Conservation (phyloP, 2,888 invertebrate species). For the Amphipyra berbera region DNA sequence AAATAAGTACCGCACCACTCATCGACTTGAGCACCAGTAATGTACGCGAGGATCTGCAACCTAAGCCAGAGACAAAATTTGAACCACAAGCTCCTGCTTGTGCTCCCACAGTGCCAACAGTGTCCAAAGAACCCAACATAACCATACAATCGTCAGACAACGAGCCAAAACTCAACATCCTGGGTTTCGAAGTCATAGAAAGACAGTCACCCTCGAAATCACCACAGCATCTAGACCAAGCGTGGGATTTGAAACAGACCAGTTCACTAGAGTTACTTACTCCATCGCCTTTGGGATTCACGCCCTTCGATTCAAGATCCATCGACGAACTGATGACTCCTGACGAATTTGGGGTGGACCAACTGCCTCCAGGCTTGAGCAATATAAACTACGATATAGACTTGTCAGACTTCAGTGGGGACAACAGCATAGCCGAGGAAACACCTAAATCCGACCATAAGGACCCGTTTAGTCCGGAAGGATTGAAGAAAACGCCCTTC, state of each 20-base stretch:
- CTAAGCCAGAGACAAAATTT: slow-evolving; percentile 28
- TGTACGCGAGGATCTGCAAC: slow-evolving; percentile 37
- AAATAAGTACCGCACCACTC: slow-evolving; percentile 71
- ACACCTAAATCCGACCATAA: slow-evolving; percentile 77
- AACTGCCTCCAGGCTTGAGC: slow-evolving; percentile 90
- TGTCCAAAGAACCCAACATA: slow-evolving; percentile 42
- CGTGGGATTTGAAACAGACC: slow-evolving; percentile 78
- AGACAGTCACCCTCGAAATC: slow-evolving; percentile 77
- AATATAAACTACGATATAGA: slow-evolving; percentile 94
- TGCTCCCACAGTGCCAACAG: slow-evolving; percentile 5
- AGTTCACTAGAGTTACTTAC: slow-evolving; percentile 89
- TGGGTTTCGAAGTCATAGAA: slow-evolving; percentile 77
- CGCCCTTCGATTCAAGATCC: slow-evolving; percentile 90
- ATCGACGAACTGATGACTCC: slow-evolving; percentile 90
- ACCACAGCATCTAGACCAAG: slow-evolving; percentile 72
- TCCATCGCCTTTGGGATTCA: slow-evolving; percentile 89
- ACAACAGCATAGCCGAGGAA: slow-evolving; percentile 92
- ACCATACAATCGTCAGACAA: slow-evolving; percentile 52
- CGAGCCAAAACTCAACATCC: slow-evolving; percentile 74
- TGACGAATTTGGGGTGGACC: slow-evolving; percentile 89
- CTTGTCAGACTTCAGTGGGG: slow-evolving; percentile 93
- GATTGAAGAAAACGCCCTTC: slow-evolving; percentile 75
- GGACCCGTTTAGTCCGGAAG: slow-evolving; percentile 90
- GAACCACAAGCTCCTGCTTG: slow-evolving; percentile 26
- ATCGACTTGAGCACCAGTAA: slow-evolving; percentile 68